These are phyloP conservation scores for Hydrochoerus hydrochaeris DNA, from an alignment of 2,113 vertebrate genomes.

Conservation along the genomic window DNA sequence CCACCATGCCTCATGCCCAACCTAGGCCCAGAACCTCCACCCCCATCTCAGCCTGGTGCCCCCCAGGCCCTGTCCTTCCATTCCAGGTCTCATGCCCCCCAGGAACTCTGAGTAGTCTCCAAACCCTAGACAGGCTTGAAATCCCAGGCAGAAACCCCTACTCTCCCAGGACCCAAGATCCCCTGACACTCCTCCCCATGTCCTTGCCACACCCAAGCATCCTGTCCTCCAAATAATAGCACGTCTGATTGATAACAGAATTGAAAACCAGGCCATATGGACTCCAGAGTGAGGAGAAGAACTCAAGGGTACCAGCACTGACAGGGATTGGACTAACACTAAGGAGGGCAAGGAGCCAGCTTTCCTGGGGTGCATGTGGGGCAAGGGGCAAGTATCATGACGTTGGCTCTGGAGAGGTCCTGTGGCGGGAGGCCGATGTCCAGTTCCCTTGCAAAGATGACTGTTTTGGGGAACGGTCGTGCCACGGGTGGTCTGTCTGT, in stretches of 20 bases:
- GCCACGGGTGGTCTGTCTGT: not conserved
- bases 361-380: not conserved
- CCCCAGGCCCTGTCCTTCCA: not conserved
- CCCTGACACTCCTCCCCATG: not conserved
- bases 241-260: not conserved
- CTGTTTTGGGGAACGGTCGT: not conserved
- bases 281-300: not conserved
- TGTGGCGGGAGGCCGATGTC: not conserved
- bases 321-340: not conserved
- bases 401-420: not conserved
- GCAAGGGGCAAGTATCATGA: not conserved
- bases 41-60: not conserved
- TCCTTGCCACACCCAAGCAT: not conserved
- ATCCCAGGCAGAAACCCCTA: not conserved
- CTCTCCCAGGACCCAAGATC: not conserved
- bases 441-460: not conserved
- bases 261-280: not conserved
- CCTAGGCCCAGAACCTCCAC: not conserved
- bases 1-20: not conserved
- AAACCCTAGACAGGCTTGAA: not conserved
- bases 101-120: not conserved
- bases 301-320: not conserved
- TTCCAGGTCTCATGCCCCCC: not conserved
- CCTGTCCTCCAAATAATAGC: not conserved
- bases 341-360: not conserved